Conservation (phyloP, 2,888 invertebrate genomes). For the Cyclophora albipunctata region DNA sequence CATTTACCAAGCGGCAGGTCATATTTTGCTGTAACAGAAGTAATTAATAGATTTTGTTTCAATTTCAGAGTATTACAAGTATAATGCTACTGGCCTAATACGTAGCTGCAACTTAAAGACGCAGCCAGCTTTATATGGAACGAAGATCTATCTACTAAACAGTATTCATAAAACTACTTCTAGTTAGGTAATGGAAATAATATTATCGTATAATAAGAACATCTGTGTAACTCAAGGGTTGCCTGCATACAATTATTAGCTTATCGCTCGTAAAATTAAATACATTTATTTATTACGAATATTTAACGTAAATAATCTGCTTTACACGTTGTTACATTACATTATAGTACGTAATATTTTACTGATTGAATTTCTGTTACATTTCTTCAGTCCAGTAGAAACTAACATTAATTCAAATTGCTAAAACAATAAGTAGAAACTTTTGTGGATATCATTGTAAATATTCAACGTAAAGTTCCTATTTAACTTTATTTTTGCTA, state of each 20-base stretch:
- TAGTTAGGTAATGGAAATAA: slow-evolving; percentile 46
- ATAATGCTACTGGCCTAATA: slow-evolving; percentile 40
- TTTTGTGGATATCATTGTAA: not conserved
- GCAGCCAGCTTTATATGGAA: slow-evolving; percentile 55
- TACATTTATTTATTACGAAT: no score
- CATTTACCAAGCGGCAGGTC: no score
- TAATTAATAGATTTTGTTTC: not conserved
- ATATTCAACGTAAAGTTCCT: not conserved
- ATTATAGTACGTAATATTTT: no score
- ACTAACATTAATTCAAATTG: not conserved
- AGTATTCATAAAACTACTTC: slow-evolving; percentile 70
- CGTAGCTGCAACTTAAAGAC: slow-evolving; percentile 45
- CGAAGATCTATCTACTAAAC: slow-evolving; percentile 70
- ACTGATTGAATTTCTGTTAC: no score
- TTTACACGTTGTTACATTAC: no score
- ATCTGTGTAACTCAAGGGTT: slow-evolving; percentile 44
- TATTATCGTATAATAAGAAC: slow-evolving; percentile 32
- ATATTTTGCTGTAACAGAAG: no score
- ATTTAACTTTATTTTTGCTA: not conserved
- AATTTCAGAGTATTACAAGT: slow-evolving; percentile 54
- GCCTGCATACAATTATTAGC: slow-evolving; percentile 31
- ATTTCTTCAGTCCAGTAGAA: no score
- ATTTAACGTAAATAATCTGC: no score
- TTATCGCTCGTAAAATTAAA: no score
- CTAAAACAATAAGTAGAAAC: not conserved